phyloP scores from a whole-genome alignment of 2,113 vertebrate species.

The Oenanthe oenanthe region DNA sequence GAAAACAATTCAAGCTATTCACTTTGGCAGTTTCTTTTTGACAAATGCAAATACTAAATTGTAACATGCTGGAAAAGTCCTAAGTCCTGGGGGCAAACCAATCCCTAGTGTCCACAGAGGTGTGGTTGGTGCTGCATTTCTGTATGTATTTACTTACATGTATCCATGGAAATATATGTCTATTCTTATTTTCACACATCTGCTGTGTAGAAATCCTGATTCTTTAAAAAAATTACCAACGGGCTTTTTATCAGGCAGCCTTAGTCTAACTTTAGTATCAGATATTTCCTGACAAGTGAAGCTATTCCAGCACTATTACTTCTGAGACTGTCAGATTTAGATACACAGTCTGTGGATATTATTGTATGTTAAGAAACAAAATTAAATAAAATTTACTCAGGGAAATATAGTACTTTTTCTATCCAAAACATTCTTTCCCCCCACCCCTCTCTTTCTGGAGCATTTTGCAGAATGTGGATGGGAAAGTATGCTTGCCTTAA shows the following conservation, averaged over 20 bases:
- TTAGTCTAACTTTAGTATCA: not conserved
- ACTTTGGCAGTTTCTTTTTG: not conserved
- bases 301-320: not conserved
- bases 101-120: not conserved
- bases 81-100: not conserved
- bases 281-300: not conserved
- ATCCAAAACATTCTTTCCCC: not conserved
- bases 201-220: not conserved
- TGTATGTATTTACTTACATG: not conserved
- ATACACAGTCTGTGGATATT: not conserved
- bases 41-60: not conserved
- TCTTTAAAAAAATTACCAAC: not conserved
- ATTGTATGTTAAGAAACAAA: not conserved
- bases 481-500: not conserved
- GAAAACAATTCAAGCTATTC: not conserved
- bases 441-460: not conserved
- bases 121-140: not conserved
- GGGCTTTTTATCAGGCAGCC: not conserved
- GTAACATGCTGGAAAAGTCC: not conserved
- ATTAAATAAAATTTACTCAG: not conserved
- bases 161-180: not conserved
- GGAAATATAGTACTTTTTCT: not conserved
- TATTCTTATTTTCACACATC: not conserved
- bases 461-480: not conserved
- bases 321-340: not conserved